Percentiles rank a stretch among this genome's conserved stretches.
Conservation (phyloP, 1,140 invertebrate species). For the Eueides isabella region DNA sequence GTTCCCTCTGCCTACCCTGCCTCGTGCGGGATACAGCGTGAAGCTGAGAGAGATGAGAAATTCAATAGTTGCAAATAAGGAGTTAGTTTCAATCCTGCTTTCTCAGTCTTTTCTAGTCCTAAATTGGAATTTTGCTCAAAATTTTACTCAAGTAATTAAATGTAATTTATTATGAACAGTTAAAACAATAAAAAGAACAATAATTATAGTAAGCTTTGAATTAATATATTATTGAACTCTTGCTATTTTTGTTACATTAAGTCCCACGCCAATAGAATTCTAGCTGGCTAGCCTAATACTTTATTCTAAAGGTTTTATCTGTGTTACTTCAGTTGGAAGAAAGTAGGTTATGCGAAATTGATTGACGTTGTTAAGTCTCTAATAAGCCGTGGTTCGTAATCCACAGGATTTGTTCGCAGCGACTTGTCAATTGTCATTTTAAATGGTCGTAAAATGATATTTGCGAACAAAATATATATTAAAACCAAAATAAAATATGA, state of each 20-base stretch:
- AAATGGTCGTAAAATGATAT: constrained; percentile 1
- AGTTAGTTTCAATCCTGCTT: no score
- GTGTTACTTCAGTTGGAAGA: constrained; percentile 16
- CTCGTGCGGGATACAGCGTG: no score
- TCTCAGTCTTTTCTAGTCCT: no score
- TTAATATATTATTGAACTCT: neutral
- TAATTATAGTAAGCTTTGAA: no score
- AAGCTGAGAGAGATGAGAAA: no score
- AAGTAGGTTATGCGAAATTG: constrained; percentile 60
- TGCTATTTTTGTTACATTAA: neutral
- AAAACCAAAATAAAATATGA: neutral
- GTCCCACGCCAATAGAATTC: neutral
- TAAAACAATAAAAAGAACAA: no score
- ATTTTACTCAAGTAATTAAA: no score
- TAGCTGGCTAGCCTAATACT: neutral
- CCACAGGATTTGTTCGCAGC: constrained; percentile 19
- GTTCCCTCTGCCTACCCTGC: no score
- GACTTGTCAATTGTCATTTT: constrained; percentile 16
- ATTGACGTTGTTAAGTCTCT: constrained; percentile 49
- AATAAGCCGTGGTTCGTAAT: constrained; percentile 23
- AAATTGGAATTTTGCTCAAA: no score
- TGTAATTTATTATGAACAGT: no score
- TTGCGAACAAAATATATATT: neutral
- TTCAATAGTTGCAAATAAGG: no score
- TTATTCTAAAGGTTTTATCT: neutral